Evolutionary conservation across 2,797 vertebrate species (phyloP), one percentile per base, ranked within the genome.

Genomic region (Oreochromis mossambicus): DNA sequence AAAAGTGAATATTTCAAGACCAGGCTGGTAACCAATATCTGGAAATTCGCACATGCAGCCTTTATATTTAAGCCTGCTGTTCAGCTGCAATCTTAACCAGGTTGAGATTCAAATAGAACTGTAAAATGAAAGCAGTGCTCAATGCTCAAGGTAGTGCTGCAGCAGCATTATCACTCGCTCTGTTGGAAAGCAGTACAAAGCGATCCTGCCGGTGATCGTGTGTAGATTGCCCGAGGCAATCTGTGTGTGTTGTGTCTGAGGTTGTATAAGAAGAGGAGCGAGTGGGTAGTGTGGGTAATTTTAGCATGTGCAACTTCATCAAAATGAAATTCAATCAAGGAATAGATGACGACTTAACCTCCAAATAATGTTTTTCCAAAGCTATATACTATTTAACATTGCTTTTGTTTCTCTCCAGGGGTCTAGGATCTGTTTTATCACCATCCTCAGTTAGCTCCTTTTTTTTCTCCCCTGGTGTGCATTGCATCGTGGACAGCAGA

Each of bases 121-220:
- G 38, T 79, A 9, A 83, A 86, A 86, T 79, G 36, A 29, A 6
- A 86, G 24, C 56, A 48, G 73, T 63, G 82, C 66, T 87, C 75
- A 77, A 41, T 11, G 55, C 54, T 76, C 13, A 19, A 70, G 10
- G 79, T 19, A 32, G 46, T n/a, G 12, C 78, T 21, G 66, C 38
- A 41, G 34, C 21, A 52, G 50, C 26, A 78, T 82, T 70, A 88
- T 81, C 61, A 48, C 43, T 46, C 43, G 73, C 85, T 46, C 83
- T 54, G 76, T 51, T 9, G 85, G 84, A 80, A 80, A 84, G 61
- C 11, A 13, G 48, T 54, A 46, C 73, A 85, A 82, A 83, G 79
- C 55, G 75, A 87, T 87, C 81, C 73, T 79, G 63, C 50, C 1
- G n/a, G 66, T 77, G 80, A 87, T 91, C 63, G 21, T 84, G 78